Conservation (phyloP, 2,797 vertebrate genomes). For the Coregonus sp. region DNA sequence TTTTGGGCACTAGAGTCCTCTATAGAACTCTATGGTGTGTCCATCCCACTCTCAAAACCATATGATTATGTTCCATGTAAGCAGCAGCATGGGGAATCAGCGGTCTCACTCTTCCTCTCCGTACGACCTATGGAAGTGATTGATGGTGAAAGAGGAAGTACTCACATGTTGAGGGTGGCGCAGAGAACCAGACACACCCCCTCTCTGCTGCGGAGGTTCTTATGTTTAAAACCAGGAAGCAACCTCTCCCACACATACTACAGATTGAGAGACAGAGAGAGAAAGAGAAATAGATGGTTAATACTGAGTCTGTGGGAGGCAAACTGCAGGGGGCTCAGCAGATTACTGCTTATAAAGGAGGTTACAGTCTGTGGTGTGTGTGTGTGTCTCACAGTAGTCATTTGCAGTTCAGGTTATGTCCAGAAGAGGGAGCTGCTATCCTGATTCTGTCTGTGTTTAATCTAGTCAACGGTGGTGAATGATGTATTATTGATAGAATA, state of each 20-base stretch:
- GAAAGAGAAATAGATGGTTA: not conserved
- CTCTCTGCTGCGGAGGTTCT: conserved; percentile 96
- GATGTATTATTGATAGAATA: too few species aligned
- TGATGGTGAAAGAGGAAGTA: conserved; percentile 46
- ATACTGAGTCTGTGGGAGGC: too few species aligned
- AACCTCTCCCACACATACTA: conserved; percentile 94
- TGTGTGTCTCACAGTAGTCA: too few species aligned
- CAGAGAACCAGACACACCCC: conserved; percentile 91
- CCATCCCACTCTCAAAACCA: not conserved
- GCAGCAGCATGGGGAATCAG: not conserved
- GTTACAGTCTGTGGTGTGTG: conserved; percentile 28
- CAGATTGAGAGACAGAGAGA: conserved; percentile 17
- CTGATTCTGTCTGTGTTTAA: not conserved
- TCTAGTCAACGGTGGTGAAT: too few species aligned
- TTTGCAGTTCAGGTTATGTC: not conserved
- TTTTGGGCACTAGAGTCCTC: too few species aligned
- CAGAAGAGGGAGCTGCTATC: conserved; percentile 13
- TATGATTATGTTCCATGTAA: not conserved
- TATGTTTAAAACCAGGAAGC: conserved; percentile 92
- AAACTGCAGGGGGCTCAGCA: conserved; percentile 29
- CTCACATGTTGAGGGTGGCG: conserved; percentile 90
- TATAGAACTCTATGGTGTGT: too few species aligned
- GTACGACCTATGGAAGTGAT: conserved; percentile 1
- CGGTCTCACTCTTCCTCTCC: not conserved
- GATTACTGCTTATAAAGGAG: conserved; percentile 28